Conservation (phyloP, 35 echinoderm and acorn worm species). For the Strongylocentrotus purpuratus region DNA sequence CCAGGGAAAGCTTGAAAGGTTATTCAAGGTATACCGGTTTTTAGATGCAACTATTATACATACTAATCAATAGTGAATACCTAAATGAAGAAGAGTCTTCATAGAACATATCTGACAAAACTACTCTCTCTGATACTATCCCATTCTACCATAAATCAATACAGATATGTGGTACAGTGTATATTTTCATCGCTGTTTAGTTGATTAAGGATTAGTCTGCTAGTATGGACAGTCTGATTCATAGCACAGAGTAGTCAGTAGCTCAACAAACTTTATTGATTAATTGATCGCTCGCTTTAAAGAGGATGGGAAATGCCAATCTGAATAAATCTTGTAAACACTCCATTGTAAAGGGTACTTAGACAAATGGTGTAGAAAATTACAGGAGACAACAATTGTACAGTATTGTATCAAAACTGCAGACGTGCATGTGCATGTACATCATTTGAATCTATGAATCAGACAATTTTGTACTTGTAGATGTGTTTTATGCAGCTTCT, state of each 20-base stretch:
- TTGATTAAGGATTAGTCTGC: background rate
- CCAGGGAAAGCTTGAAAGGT: too few relatives aligned
- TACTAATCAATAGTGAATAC: too few relatives aligned
- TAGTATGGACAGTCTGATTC: background rate
- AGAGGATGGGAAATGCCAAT: background rate
- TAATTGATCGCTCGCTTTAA: background rate
- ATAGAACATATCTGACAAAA: background rate
- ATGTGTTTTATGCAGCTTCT: background rate
- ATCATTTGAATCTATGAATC: background rate
- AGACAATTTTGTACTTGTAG: background rate
- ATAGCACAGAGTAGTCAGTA: background rate
- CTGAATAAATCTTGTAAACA: background rate
- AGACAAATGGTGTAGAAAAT: constrained; percentile 7
- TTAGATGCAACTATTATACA: too few relatives aligned
- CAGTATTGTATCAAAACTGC: background rate
- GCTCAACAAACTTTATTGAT: constrained; percentile 5
- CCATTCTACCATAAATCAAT: background rate
- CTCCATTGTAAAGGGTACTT: constrained; percentile 10
- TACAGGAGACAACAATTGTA: background rate
- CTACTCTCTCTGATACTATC: background rate
- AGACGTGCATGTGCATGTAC: background rate
- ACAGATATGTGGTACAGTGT: background rate
- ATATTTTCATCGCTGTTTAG: background rate
- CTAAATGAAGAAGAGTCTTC: too few relatives aligned
- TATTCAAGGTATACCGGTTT: too few relatives aligned